Evolutionary conservation across 2,888 invertebrate species (phyloP).

Genomic region (Lissocephala sabroskyi): DNA sequence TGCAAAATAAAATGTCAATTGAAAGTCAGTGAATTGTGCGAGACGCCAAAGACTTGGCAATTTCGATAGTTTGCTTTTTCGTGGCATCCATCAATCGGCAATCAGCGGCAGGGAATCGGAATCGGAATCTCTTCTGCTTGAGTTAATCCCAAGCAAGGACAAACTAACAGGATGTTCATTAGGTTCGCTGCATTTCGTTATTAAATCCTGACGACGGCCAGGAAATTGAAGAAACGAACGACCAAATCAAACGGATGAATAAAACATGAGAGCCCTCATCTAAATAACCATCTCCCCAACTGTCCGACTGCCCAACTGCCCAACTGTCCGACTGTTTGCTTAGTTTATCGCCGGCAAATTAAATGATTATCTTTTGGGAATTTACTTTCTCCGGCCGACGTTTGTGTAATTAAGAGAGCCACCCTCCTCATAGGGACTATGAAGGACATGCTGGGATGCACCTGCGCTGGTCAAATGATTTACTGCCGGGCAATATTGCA

Average conservation of each 20-base stretch:
- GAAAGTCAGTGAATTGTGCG: slow-evolving; percentile 46
- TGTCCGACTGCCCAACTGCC: too few species aligned
- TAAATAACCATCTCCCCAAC: too few species aligned
- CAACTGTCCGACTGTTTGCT: too few species aligned
- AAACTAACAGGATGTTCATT: slow-evolving; percentile 55
- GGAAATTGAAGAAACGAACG: slow-evolving; percentile 18
- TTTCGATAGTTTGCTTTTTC: slow-evolving; percentile 45
- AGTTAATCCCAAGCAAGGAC: slow-evolving; percentile 33
- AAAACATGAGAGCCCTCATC: slow-evolving; percentile 54
- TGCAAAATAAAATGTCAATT: slow-evolving; percentile 44
- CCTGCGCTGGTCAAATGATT: slow-evolving; percentile 30
- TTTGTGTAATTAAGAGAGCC: too few species aligned
- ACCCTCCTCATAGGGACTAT: too few species aligned
- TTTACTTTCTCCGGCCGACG: slow-evolving; percentile 6
- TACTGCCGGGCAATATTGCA: slow-evolving; percentile 21
- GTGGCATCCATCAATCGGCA: slow-evolving; percentile 51
- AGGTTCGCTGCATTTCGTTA: slow-evolving; percentile 56
- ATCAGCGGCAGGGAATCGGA: slow-evolving; percentile 46
- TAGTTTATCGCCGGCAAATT: background rate
- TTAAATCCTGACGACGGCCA: slow-evolving; percentile 43
- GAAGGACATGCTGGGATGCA: too few species aligned
- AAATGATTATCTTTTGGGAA: slow-evolving; percentile 3
- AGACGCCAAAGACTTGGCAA: slow-evolving; percentile 24
- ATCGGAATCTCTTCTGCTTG: slow-evolving; percentile 63
- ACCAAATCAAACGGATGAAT: slow-evolving; percentile 32